Evolutionary conservation across 2,888 invertebrate species (phyloP), one percentile per base, ranked within the genome.

Genomic region (Oligia latruncula): DNA sequence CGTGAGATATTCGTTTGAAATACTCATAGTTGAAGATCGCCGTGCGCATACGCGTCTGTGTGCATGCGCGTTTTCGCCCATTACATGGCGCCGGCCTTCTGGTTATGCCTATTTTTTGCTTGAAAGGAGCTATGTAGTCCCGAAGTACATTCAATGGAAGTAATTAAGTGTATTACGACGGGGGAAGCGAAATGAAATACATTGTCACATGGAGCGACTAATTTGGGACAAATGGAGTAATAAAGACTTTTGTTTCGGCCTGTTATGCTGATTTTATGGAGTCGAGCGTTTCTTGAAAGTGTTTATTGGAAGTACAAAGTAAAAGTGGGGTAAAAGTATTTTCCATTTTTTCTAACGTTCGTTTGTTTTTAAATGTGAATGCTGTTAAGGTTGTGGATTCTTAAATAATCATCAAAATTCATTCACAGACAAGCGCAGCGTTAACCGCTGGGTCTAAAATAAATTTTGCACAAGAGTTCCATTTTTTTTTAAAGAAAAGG

Each of bases 121-220:
- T 83, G 68, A 20, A 64, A 78, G 86, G 87, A 87, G 89, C 84
- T 80, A 88, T 89, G 81, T 85, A 91, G 88, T 89, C 89, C 80
- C 87, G 81, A 89, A 91, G 92, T 90, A 91, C 89, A 90, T 89
- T 90, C 89, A 90, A 92, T 91, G 90, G 87, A 91, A 87, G 90
- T 92, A 92, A 93, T 94, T 94, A 93, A 91, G 89, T 88, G 90
- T 90, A 91, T 91, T 90, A 91, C 89, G 89, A 90, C 87, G 87
- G 81, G 86, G 84, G 85, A 87, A 90, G 76, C 89, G 86, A 91
- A 92, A 91, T 93, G 84, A 92, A 91, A 90, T 92, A 91, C 89
- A 92, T 88, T 89, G 89, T 90, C 83, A 87, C 88, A 74, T 85
- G 86, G 78, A 91, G 87, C 75, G 87, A 84, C 90, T 91, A 89